These are phyloP conservation scores for Ameiurus melas DNA, from an alignment of 2,113 vertebrate genomes.

Conservation along the genomic window DNA sequence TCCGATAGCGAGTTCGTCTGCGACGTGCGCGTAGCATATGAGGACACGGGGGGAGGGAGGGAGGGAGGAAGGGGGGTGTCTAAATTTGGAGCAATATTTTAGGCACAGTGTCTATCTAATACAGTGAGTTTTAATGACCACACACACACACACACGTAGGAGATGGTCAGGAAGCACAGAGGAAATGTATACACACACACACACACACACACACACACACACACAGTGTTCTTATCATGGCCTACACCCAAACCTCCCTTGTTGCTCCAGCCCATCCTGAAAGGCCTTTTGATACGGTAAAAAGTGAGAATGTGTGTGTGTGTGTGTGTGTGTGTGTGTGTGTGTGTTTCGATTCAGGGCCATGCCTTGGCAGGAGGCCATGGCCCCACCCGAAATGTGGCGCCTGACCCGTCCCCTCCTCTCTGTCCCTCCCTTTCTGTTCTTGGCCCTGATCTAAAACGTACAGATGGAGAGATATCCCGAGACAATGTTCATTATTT, in stretches of 20 bases:
- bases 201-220: constrained; percentile 24
- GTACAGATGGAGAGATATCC: not conserved
- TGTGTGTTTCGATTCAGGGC: not conserved
- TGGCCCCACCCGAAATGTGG: constrained; percentile 38
- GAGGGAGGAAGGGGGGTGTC: too few relatives aligned
- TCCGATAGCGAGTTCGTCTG: too few relatives aligned
- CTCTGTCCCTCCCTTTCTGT: constrained; percentile 16
- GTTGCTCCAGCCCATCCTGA: constrained; percentile 33
- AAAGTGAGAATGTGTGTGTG: not conserved
- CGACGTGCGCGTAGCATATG: too few relatives aligned
- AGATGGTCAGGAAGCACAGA: constrained; percentile 41
- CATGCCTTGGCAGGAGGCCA: not conserved
- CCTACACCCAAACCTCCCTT: constrained; percentile 50
- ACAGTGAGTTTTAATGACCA: not conserved
- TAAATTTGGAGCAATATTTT: too few relatives aligned
- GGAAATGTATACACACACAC: constrained; percentile 40
- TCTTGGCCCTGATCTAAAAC: constrained; percentile 1
- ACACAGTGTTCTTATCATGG: constrained; percentile 2
- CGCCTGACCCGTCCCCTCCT: not conserved
- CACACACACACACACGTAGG: not conserved
- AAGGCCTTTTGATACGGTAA: not conserved
- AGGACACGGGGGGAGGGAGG: too few relatives aligned
- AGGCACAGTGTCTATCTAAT: too few relatives aligned
- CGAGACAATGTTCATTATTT: constrained; percentile 10
- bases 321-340: not conserved